Percentiles rank a stretch among this genome's conserved stretches.
Conservation (phyloP, 53 echinoderm and acorn worm species). For the Mesocentrotus franciscanus region DNA sequence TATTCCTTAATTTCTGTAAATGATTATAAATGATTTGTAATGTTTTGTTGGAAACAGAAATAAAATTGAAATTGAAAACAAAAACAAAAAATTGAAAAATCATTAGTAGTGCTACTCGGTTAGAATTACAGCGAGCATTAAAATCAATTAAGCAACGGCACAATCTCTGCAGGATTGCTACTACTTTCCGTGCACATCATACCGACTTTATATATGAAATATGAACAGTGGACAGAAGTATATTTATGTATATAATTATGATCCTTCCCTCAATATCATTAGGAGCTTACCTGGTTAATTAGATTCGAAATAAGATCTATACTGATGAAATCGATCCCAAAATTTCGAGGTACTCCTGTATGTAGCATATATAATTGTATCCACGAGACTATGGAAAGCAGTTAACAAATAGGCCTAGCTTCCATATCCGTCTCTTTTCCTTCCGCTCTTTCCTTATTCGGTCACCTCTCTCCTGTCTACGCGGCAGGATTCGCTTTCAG, state of each 20-base stretch:
- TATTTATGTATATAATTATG: too few relatives aligned
- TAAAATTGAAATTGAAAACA: neutral
- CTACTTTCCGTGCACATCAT: too few relatives aligned
- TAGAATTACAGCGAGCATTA: too few relatives aligned
- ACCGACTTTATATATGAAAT: too few relatives aligned
- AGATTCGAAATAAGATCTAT: neutral
- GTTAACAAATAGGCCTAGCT: neutral
- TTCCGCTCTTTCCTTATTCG: neutral
- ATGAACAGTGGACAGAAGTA: neutral
- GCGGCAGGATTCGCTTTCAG: neutral
- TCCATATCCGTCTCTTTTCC: neutral
- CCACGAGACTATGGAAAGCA: neutral
- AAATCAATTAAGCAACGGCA: too few relatives aligned
- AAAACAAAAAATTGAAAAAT: neutral
- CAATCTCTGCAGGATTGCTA: too few relatives aligned
- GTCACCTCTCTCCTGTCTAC: neutral
- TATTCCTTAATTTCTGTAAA: too few relatives aligned
- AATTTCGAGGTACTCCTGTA: neutral
- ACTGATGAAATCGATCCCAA: neutral
- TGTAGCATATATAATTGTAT: neutral
- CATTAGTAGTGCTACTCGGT: neutral
- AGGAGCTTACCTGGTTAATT: neutral
- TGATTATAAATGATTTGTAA: too few relatives aligned
- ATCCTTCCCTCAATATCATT: neutral
- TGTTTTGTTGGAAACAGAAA: too few relatives aligned